Evolutionary conservation across 2,888 invertebrate genomes (phyloP), one percentile per base, ranked within the genome.

Genomic region (Andrena camellia): DNA sequence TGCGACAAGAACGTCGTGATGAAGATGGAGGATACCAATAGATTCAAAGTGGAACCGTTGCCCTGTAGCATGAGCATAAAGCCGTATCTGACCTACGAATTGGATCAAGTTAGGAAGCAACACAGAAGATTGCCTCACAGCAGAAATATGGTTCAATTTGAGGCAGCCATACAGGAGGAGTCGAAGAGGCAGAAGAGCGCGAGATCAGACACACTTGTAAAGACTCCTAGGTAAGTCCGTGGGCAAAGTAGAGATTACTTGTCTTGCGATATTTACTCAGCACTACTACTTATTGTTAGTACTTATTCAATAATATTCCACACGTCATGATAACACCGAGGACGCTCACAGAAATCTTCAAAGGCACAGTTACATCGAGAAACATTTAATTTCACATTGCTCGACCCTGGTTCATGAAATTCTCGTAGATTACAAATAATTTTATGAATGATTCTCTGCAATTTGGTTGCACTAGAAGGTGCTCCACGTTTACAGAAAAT

Each of bases 1-100:
- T 97, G 97, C 90, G 97, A 97, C 89, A 96, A 96, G 50, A 95
- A 96, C 33, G 97, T 96, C 1, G 95, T 97, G 3, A 97, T 97
- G 97, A 94, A 94, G 29, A 95, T 95, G 91, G 95, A 96, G 20
- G 95, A 96, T 54, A 92, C 94, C 31, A 90, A 95, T 0, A 91
- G 94, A 62, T 95, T 96, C 0, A 93, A 94, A 35, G 92, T 95
- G 52, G 95, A 95, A 6, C 94, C 95, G 0, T 90, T 97, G 84
- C 95, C 96, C 0, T 95, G 96, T 0, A 94, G 94, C 0, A 94
- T 95, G 42, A 96, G 96, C 54, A 95, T 97, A 94, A 96, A 96
- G 82, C 97, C 97, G 0, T 96, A 97, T 88, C 95, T 97, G 35
- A 96, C 96, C 31, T 97, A 97, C 87, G 96, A 97, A 92, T 94